These are phyloP conservation scores for Hermetia illucens DNA, from an alignment of 1,140 invertebrate genomes.

Conservation along the genomic window DNA sequence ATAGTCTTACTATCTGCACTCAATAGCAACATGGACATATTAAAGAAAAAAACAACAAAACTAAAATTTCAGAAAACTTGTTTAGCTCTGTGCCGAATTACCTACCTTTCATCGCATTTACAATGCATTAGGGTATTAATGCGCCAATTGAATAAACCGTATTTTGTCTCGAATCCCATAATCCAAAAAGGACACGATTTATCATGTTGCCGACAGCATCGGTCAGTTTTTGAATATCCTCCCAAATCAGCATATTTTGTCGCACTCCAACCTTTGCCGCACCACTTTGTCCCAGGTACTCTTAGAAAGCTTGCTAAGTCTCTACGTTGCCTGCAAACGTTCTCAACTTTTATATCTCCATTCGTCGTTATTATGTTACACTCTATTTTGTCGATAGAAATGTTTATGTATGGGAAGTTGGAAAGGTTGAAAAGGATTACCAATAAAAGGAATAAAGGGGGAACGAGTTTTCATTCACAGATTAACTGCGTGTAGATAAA, in stretches of 20 bases:
- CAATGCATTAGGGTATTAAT: constrained; percentile 78
- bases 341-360: not conserved
- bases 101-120: constrained; percentile 73
- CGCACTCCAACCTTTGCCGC: constrained; percentile 65
- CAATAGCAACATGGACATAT: too few species aligned
- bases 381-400: too few species aligned
- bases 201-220: constrained; percentile 75
- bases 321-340: constrained; percentile 29
- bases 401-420: too few species aligned
- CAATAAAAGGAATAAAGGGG: too few species aligned
- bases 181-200: constrained; percentile 67
- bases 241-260: constrained; percentile 61
- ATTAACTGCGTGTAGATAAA: too few species aligned
- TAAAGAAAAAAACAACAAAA: too few species aligned
- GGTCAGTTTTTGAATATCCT: constrained; percentile 57
- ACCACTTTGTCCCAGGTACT: constrained; percentile 77
- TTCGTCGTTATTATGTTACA: too few species aligned
- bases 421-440: too few species aligned
- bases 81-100: too few species aligned
- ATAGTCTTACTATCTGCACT: too few species aligned
- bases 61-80: too few species aligned
- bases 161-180: constrained; percentile 57
- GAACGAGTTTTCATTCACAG: too few species aligned
- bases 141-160: constrained; percentile 69
- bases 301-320: constrained; percentile 38